Base-by-base conservation (phyloP, 2,113 vertebrate species). In the Siniperca chuatsi region DNA sequence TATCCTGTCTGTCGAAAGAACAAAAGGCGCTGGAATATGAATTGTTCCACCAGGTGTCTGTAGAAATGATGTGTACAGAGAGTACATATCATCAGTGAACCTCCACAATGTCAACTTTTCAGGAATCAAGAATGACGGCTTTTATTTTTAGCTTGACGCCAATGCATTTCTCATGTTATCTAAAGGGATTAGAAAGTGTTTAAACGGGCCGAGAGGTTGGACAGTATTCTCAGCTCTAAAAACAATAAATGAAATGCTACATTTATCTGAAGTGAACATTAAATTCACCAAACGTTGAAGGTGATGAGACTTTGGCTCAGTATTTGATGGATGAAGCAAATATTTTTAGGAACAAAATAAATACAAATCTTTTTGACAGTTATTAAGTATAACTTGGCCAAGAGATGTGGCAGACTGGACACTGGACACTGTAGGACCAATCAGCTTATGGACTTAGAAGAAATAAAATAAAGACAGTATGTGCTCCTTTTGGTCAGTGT, bases 11-110 rank as follows among this genome's bases (percentile, higher is more conserved):
- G 58, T 76, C 54, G 46, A 44, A 65, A 65, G 64, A 88, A 86
- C 83, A 79, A 86, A 88, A 85, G 61, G 50, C 16, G 23, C 42
- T 70, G 52, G n/a, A 54, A 87, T 79, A 82, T 79, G 33, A 40
- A 87, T 77, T 75, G 75, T 82, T 87, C 88, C 87, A 87, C 79
- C 44, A 87, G 88, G 86, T 88, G 88, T 89, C 84, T 86, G 66
- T 72, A 44, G 57, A 69, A 79, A 90, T 66, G 55, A 0, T 0
- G 2, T 44, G 65, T 60, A 77, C 82, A 77, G 62, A 89, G 52
- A 40, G 21, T 21, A 18, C 65, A 74, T 52, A 74, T 87, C 81
- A 79, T 64, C 82, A 83, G 70, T 82, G 87, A 92, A 86, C 83
- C 82, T 77, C 75, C 67, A 46, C 85, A 57, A 48, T 67, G 81